These are phyloP conservation scores for Hirudinaria manillensis DNA, from an alignment of 2,888 invertebrate species.

Conservation along the genomic window DNA sequence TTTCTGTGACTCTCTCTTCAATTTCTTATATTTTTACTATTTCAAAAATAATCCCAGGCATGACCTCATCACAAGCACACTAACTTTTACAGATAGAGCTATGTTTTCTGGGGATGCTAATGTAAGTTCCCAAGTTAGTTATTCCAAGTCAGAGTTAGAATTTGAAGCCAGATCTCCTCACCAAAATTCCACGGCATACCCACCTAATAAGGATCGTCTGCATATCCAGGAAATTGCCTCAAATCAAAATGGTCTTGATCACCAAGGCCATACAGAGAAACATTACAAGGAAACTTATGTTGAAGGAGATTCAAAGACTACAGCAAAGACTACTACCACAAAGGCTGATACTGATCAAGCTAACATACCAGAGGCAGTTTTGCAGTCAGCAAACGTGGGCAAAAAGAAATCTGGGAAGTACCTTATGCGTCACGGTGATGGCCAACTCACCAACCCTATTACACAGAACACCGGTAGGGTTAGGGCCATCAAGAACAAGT, in stretches of 20 bases:
- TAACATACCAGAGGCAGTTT: not conserved
- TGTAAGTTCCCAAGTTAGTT: no score
- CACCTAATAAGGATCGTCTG: no score
- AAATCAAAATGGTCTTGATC: no score
- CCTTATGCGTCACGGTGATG: not conserved
- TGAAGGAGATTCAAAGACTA: not conserved
- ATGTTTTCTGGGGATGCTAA: no score
- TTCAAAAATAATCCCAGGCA: no score
- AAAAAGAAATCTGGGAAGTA: conserved; percentile 4
- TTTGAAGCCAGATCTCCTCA: not conserved
- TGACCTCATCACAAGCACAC: no score
- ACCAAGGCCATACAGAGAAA: no score
- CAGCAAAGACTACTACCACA: not conserved
- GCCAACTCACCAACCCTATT: not conserved
- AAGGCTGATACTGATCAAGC: not conserved
- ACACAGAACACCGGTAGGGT: conserved; percentile 1
- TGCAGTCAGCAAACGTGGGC: no score
- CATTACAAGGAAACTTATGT: not conserved
- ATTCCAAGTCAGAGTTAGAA: no score
- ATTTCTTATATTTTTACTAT: not conserved
- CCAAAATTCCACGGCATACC: no score
- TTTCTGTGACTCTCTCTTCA: conserved; percentile 7
- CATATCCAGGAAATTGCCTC: no score
- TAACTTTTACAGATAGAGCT: no score
- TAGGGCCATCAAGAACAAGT: not conserved